Conservation (phyloP, 2,113 vertebrate species). For the Empidonax alnorum region DNA sequence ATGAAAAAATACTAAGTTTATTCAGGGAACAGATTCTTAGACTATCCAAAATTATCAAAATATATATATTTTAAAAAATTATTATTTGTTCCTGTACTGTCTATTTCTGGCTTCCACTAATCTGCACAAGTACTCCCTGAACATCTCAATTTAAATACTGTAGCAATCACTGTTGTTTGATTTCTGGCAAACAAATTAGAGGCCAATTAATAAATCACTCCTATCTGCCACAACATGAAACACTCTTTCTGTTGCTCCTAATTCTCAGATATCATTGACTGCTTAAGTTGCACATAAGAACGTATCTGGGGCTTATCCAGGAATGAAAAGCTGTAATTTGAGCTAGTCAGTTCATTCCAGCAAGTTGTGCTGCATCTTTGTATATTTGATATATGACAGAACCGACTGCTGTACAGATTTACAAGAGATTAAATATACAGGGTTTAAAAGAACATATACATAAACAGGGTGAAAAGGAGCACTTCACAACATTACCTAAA, state of each 20-base stretch:
- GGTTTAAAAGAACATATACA: neutral
- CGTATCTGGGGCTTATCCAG: neutral
- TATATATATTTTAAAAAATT: neutral
- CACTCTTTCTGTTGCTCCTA: neutral
- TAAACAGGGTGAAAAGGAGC: neutral
- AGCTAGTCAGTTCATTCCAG: neutral
- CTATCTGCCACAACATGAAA: conserved; percentile 12
- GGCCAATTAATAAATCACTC: conserved; percentile 43
- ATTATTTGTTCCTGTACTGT: neutral
- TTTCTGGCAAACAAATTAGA: conserved; percentile 5
- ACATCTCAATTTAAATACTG: neutral
- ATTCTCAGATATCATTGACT: conserved; percentile 5
- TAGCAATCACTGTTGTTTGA: neutral
- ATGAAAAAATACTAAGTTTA: neutral
- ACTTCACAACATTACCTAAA: neutral
- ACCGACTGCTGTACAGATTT: neutral
- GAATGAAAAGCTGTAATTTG: conserved; percentile 20
- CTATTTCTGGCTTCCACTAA: neutral
- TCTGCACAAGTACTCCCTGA: neutral
- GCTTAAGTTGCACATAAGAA: neutral
- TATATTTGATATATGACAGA: neutral
- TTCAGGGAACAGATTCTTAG: neutral
- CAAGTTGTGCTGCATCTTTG: neutral
- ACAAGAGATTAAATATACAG: neutral
- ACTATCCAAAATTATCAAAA: neutral